These are phyloP conservation scores for Perca schrenkii DNA, from an alignment of 2,113 vertebrate genomes.

Conservation along the genomic window DNA sequence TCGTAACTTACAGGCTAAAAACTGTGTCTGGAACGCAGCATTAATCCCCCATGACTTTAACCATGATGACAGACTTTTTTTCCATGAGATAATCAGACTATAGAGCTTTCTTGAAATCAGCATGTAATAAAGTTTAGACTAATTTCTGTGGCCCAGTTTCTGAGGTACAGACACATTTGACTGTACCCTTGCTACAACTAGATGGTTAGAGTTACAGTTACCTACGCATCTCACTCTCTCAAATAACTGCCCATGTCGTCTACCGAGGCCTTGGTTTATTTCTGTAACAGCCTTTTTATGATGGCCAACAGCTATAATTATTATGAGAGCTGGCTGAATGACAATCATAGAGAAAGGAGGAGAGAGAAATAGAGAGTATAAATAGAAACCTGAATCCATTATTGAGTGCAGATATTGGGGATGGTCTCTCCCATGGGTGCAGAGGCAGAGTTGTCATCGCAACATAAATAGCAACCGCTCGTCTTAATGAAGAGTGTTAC, in stretches of 20 bases:
- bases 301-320: conserved; percentile 77
- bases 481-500: conserved; percentile 64
- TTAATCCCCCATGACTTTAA: background rate
- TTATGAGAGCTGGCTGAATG: conserved; percentile 52
- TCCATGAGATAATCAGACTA: background rate
- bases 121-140: too few species aligned
- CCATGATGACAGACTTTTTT: conserved; percentile 24
- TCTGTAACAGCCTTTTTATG: conserved; percentile 66
- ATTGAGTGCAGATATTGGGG: conserved; percentile 78
- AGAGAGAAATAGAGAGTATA: conserved; percentile 54
- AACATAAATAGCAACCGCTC: conserved; percentile 76
- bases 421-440: conserved; percentile 71
- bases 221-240: conserved; percentile 46
- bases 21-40: too few species aligned
- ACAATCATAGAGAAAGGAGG: conserved; percentile 53
- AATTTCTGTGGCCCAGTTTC: background rate
- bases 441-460: conserved; percentile 68
- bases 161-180: conserved; percentile 11
- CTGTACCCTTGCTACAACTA: conserved; percentile 13
- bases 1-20: too few species aligned
- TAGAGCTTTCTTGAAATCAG: too few species aligned
- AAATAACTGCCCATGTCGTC: conserved; percentile 52
- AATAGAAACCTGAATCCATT: conserved; percentile 81
- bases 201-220: conserved; percentile 52
- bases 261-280: conserved; percentile 64